Base-by-base conservation (phyloP, 2,888 invertebrate species). In the Drosophila lutescens region DNA sequence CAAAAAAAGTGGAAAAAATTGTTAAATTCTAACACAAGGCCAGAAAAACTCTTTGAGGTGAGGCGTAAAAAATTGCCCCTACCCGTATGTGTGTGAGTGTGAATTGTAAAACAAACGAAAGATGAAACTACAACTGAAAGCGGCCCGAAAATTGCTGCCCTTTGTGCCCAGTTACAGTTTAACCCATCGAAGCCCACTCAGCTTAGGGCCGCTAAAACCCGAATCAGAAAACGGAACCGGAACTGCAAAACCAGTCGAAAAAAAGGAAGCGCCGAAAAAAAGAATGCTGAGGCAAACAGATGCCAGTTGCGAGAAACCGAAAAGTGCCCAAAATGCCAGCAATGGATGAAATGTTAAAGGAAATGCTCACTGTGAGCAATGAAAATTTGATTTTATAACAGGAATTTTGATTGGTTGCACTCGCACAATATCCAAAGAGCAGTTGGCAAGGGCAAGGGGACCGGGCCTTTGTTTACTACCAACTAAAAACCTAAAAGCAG, bases 321-420 rank as follows among this genome's bases (percentile, higher is more conserved):
- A 70, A 70, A 70, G 46, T 63, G 54, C 66, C 65, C 40, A 57
- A 81, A 81, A 75, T 68, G 62, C 53, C 50, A 44, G 56, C 54
- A 72, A 69, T 67, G 65, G 40, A 13, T 50, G 69, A 77, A 77
- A 77, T 86, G 76, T 54, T 74, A 70, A 74, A 61, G 73, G 78
- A 80, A 78, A 72, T 72, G 65, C 63, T 54, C 46, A 17, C 76
- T 67, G 77, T 78, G 82, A 67, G 85, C 85, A 80, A 87, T 87
- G 85, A 87, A 85, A 87, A 87, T 82, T 82, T 78, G 82, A 82
- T 82, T 82, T 85, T 87, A 87, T 87, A 78, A 82, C 79, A 78
- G 86, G 82, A 87, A 87, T 83, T 83, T 83, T 87, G 88, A 83
- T 83, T 87, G 88, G 82, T 57, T 82, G 88, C 86, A 82, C 71